Evolutionary conservation across 2,113 vertebrate genomes (phyloP).

Genomic region (Cyphomyrus discorhynchus): DNA sequence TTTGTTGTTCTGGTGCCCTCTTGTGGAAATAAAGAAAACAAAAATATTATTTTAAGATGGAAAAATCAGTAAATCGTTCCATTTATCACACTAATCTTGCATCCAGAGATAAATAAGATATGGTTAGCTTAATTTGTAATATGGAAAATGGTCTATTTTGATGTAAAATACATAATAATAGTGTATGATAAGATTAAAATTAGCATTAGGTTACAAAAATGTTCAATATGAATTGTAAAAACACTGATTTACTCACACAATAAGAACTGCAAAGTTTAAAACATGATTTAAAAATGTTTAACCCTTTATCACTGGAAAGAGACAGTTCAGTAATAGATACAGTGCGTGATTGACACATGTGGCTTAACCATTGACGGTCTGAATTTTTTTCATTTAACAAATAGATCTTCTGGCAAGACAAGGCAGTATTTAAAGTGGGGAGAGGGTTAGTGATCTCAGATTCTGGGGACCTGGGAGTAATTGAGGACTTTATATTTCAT

Average conservation of each 20-base stretch:
- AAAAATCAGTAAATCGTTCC: background rate
- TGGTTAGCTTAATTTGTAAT: background rate
- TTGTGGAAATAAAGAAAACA: constrained; percentile 20
- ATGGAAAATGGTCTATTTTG: background rate
- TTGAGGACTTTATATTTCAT: constrained; percentile 21
- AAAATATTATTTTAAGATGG: background rate
- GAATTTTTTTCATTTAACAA: background rate
- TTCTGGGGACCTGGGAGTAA: background rate
- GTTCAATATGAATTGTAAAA: background rate
- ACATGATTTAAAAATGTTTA: background rate
- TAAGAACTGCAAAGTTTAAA: background rate
- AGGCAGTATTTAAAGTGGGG: background rate
- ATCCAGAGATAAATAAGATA: background rate
- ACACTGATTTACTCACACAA: background rate
- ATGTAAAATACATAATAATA: background rate
- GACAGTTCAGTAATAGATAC: background rate
- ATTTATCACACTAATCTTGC: background rate
- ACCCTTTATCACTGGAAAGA: background rate
- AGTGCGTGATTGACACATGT: background rate
- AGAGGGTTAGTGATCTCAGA: background rate
- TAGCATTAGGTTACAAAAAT: background rate
- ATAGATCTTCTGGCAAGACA: background rate
- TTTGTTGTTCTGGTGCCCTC: constrained; percentile 28
- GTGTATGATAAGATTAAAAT: background rate
- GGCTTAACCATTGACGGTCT: background rate